Evolutionary conservation across 1,140 invertebrate genomes (phyloP).

Genomic region (Eueides isabella): DNA sequence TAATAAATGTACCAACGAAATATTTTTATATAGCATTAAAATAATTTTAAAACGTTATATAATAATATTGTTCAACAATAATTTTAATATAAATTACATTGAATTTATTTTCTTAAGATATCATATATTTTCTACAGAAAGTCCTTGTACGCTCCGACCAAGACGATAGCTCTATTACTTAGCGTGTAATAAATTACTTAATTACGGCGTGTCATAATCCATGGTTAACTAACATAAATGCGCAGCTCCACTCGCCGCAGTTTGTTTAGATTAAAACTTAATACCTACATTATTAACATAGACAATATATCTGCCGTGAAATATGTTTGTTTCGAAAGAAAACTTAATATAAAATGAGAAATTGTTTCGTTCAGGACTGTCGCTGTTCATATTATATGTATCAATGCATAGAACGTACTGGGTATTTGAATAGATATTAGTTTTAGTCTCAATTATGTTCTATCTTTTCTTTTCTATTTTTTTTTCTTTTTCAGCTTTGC

Average conservation of each 20-base stretch:
- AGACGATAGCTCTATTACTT: slow-evolving; percentile 38
- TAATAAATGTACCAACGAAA: no score
- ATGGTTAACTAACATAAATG: slow-evolving; percentile 79
- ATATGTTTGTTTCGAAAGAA: slow-evolving; percentile 11
- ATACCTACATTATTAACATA: slow-evolving; percentile 61
- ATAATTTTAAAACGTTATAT: no score
- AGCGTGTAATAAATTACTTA: slow-evolving; percentile 70
- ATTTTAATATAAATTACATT: not conserved
- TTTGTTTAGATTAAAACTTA: slow-evolving; percentile 80
- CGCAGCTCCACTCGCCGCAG: slow-evolving; percentile 56
- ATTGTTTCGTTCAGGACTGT: not conserved
- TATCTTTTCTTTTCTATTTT: not conserved
- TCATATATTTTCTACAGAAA: not conserved
- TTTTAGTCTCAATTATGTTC: no score
- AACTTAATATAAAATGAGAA: not conserved
- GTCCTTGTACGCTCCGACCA: not conserved
- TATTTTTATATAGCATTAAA: no score
- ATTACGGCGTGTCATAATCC: slow-evolving; percentile 74
- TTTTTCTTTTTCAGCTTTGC: no score
- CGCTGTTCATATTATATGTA: not conserved
- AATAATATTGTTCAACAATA: no score
- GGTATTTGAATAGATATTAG: not conserved
- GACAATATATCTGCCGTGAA: slow-evolving; percentile 16
- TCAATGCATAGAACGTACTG: not conserved
- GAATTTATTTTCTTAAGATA: not conserved